A percentile compares a stretch with the other conserved stretches of the same genome.
Evolutionary conservation across 1,140 invertebrate genomes (phyloP).

Genomic region (Pachypeltis micranthus): DNA sequence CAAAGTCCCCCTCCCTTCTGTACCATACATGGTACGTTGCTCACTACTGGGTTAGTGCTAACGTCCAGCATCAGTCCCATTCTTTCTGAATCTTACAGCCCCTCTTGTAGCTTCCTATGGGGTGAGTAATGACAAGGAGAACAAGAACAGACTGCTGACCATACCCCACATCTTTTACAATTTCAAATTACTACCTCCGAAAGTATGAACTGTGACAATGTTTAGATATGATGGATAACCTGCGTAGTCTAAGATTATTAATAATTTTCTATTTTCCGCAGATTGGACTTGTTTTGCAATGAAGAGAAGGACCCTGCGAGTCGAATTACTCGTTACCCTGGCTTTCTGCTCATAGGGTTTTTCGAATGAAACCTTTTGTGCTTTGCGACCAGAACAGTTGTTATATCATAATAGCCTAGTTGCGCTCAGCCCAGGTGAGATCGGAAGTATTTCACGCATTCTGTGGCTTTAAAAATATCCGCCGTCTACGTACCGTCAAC

Average conservation of each 20-base stretch:
- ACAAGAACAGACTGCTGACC: no score
- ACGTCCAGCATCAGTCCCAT: no score
- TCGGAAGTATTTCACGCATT: no score
- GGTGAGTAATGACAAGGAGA: no score
- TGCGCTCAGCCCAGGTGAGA: neutral
- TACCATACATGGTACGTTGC: neutral
- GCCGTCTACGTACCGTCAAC: no score
- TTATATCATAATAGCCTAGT: neutral
- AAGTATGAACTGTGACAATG: neutral
- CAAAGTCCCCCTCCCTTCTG: neutral
- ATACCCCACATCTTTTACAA: no score
- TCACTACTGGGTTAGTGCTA: neutral
- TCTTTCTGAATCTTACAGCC: no score
- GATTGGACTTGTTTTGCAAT: slow-evolving; percentile 18
- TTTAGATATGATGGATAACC: neutral
- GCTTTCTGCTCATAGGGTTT: neutral
- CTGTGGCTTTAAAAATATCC: no score
- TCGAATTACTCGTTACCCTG: no score
- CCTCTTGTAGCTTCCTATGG: no score
- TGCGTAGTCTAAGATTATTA: neutral
- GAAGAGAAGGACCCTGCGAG: neutral
- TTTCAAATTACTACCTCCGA: no score
- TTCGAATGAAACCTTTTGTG: neutral
- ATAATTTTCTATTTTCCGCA: slow-evolving; percentile 10
- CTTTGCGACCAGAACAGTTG: neutral